These are phyloP conservation scores for Nanorana parkeri DNA, from an alignment of 2,113 vertebrate genomes.

Conservation along the genomic window DNA sequence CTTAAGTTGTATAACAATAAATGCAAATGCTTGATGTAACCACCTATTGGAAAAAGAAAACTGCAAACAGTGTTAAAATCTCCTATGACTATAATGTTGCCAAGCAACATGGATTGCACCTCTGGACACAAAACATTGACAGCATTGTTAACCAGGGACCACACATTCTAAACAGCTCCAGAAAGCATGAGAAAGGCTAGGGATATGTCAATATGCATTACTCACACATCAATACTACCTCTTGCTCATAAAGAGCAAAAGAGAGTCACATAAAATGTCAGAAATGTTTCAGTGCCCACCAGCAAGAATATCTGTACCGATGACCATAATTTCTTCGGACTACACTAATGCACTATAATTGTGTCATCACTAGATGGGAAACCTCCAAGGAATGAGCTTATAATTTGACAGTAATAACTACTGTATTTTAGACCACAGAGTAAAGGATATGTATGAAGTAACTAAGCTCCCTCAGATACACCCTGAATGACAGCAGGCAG, in stretches of 20 bases:
- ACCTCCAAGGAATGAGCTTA: neutral
- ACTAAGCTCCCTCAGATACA: no score
- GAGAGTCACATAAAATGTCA: neutral
- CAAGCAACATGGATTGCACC: constrained; percentile 11
- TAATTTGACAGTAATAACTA: no score
- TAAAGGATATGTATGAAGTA: no score
- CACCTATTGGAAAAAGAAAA: neutral
- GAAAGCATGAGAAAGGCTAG: neutral
- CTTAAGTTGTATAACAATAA: neutral
- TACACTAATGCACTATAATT: neutral
- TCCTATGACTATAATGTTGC: neutral
- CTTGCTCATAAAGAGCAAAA: constrained; percentile 25
- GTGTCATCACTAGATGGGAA: constrained; percentile 30
- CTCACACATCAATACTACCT: neutral
- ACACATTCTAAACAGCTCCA: neutral
- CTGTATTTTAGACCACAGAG: no score
- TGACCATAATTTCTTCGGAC: neutral
- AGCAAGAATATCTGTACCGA: neutral
- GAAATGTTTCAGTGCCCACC: constrained; percentile 30
- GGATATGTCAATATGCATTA: constrained; percentile 14
- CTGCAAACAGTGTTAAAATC: neutral
- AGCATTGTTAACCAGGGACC: neutral
- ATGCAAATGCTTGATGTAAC: neutral
- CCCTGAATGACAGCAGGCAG: no score
- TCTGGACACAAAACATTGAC: constrained; percentile 10